Percentiles rank a stretch among this genome's conserved stretches.
Conservation (phyloP, 2,797 vertebrate genomes). For the Sebastes vulpes region DNA sequence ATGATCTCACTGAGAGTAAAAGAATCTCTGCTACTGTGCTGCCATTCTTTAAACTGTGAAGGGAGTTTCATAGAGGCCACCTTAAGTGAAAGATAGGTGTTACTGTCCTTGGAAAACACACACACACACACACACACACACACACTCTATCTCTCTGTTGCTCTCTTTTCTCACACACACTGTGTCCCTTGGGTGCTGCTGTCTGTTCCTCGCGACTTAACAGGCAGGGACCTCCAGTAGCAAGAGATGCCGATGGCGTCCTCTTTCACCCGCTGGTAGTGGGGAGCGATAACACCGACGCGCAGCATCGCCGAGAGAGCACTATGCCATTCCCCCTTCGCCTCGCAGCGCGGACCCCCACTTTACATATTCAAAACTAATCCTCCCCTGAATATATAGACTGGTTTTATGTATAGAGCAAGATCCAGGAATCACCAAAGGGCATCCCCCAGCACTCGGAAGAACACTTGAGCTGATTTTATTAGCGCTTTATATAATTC, state of each 20-base stretch:
- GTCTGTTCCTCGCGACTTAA: conserved; percentile 66
- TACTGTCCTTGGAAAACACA: conserved; percentile 46
- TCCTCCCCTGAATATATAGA: conserved; percentile 88
- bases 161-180: conserved; percentile 57
- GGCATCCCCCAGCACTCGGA: conserved; percentile 89
- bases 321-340: conserved; percentile 79
- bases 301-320: conserved; percentile 74
- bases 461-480: conserved; percentile 93
- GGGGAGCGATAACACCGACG: conserved; percentile 65
- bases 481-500: conserved; percentile 93
- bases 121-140: background rate
- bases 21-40: conserved; percentile 28
- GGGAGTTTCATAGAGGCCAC: conserved; percentile 41
- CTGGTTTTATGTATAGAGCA: conserved; percentile 91
- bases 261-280: conserved; percentile 69
- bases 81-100: conserved; percentile 55
- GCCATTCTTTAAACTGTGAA: conserved; percentile 37
- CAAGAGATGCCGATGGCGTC: conserved; percentile 61
- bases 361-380: conserved; percentile 95
- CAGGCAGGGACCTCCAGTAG: conserved; percentile 59
- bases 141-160: conserved; percentile 28
- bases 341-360: conserved; percentile 84
- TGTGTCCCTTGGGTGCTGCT: conserved; percentile 61
- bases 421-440: conserved; percentile 90
- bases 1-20: conserved; percentile 1